Base-by-base conservation (phyloP, 2,888 invertebrate genomes). In the Callimorpha dominula region DNA sequence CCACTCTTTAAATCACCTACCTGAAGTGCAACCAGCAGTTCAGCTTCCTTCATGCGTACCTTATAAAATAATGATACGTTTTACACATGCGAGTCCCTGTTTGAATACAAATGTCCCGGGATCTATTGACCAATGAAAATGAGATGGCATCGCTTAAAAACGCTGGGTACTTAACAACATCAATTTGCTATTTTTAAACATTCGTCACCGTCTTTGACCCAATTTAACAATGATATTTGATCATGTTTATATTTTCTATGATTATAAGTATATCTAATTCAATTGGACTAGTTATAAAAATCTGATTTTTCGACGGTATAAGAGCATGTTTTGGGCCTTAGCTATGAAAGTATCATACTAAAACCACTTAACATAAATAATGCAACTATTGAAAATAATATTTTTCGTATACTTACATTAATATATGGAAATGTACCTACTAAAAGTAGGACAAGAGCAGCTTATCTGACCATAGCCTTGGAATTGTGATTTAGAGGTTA, bases 401-500 rank as follows among this genome's bases (percentile, higher is more conserved):
- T 65, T 50, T 65, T 50, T 50, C 17, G 31, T 50, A 65, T 40
- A 50, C 31, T 31, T 31, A 31, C 17, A 50, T 17, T 65, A 54
- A 54, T n/a, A 42, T 67, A 54, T 20, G 54, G 7, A 42, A 12
- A 43, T 40, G 1, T 52, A 49, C 17, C 64, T 64, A 64, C 43
- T 43, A 17, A 64, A 64, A 57, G 20, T 5, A 60, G 57, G 43
- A 9, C 20, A 31, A 9, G 60, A 60, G 20, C 57, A 60, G 17
- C 49, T 68, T 65, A 65, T 68, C 31, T 57, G 11, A 78, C 71
- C 74, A 73, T 82, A 85, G 80, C 78, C 83, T 82, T 82, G 82
- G 80, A 84, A 87, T 83, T 86, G 86, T 88, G 83, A 86, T 86
- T 78, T 83, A 81, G 79, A 81, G 75, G 80, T 84, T 79, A 83